A percentile compares a stretch with the other conserved stretches of the same genome.
Evolutionary conservation across 1,140 invertebrate genomes (phyloP).

Genomic region (Zaprionus camerounensis): DNA sequence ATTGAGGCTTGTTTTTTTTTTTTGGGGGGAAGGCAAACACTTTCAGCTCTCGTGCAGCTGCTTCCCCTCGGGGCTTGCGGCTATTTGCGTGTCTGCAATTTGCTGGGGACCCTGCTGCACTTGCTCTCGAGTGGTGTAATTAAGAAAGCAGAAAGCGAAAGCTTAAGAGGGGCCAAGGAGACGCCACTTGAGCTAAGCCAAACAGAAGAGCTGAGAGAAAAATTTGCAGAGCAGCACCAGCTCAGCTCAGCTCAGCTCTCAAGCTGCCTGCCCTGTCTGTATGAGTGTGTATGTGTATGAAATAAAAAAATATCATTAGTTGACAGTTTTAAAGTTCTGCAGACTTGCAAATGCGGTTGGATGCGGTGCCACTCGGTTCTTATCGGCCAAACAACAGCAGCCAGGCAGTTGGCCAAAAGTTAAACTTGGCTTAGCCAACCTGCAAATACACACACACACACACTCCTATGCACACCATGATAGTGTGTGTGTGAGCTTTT

Average conservation of each 20-base stretch:
- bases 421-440: constrained; percentile 61
- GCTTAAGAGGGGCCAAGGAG: constrained; percentile 50
- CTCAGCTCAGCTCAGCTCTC: background rate
- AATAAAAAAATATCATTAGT: constrained; percentile 56
- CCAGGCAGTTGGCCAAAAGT: constrained; percentile 46
- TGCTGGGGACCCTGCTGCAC: constrained; percentile 53
- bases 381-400: constrained; percentile 60
- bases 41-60: constrained; percentile 18
- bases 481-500: constrained; percentile 42
- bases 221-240: background rate
- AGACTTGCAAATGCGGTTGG: constrained; percentile 35
- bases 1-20: constrained; percentile 9
- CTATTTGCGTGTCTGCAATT: constrained; percentile 67
- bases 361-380: constrained; percentile 28
- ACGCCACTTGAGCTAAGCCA: constrained; percentile 51
- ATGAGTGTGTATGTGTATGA: background rate
- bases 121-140: constrained; percentile 61
- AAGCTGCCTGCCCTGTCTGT: background rate
- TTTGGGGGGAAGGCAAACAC: constrained; percentile 13
- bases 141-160: constrained; percentile 73
- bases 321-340: constrained; percentile 63
- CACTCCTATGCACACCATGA: background rate
- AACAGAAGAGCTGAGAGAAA: constrained; percentile 26
- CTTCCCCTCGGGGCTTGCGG: constrained; percentile 23
- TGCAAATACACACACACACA: constrained; percentile 27